Conservation (phyloP, 1,140 invertebrate species). For the Potamilus streckersoni region DNA sequence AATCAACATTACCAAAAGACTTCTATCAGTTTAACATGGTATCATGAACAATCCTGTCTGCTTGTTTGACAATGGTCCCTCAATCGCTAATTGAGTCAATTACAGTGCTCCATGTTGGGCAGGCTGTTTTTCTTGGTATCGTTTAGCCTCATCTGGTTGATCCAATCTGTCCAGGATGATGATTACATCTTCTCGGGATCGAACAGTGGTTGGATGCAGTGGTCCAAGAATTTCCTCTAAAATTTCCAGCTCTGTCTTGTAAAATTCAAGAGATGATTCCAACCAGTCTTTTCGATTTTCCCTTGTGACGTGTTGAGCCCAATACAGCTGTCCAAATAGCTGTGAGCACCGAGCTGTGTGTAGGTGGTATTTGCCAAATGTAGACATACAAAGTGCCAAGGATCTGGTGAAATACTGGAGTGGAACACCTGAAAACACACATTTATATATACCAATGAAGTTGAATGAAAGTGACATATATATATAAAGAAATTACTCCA, state of each 20-base stretch:
- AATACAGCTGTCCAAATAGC: conserved; percentile 43
- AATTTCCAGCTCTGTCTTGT: conserved; percentile 9
- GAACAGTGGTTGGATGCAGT: conserved; percentile 39
- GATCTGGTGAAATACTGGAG: conserved; percentile 34
- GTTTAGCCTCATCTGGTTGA: conserved; percentile 25
- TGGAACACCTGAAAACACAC: conserved; percentile 32
- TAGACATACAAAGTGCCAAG: conserved; percentile 29
- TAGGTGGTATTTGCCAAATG: conserved; percentile 40
- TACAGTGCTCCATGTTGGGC: conserved; percentile 12
- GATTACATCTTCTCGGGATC: conserved; percentile 40
- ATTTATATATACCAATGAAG: not conserved
- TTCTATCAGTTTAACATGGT: too few relatives aligned
- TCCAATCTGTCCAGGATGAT: conserved; percentile 36
- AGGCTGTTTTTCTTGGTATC: conserved; percentile 24
- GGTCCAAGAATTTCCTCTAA: conserved; percentile 26
- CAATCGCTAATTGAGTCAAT: too few relatives aligned
- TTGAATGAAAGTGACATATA: too few relatives aligned
- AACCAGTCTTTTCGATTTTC: conserved; percentile 2
- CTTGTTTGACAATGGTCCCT: too few relatives aligned
- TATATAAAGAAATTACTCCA: too few relatives aligned
- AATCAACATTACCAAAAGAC: too few relatives aligned
- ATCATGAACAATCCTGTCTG: too few relatives aligned
- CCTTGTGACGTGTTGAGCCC: conserved; percentile 27
- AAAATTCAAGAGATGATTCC: not conserved
- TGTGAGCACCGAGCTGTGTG: conserved; percentile 43